Conservation (phyloP, 2,888 invertebrate species). For the Molorchus minor region DNA sequence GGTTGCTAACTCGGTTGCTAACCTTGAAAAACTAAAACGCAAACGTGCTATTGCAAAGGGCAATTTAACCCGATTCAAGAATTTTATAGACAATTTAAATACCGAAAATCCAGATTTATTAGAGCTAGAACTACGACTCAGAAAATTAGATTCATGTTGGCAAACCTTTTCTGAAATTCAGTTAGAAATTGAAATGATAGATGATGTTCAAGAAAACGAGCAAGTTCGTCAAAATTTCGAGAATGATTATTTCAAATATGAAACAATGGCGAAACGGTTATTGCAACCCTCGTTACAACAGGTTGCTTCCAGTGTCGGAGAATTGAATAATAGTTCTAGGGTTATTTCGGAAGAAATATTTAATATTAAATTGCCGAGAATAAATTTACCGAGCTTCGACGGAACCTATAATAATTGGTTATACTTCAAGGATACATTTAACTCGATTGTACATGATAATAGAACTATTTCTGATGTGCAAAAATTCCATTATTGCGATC, state of each 20-base stretch:
- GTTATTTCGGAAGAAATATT: not conserved
- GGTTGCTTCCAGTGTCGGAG: not conserved
- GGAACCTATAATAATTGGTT: not conserved
- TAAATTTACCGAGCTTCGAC: not conserved
- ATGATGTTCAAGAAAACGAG: no score
- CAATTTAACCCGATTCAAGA: not conserved
- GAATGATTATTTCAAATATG: no score
- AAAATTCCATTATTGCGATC: constrained; percentile 15
- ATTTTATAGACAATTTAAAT: constrained; percentile 1
- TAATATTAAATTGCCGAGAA: not conserved
- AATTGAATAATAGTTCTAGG: not conserved
- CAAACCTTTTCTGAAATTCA: not conserved
- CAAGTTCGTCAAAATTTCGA: no score
- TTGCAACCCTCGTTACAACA: no score
- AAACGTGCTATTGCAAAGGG: not conserved
- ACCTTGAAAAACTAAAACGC: not conserved
- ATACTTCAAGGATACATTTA: not conserved
- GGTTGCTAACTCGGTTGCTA: no score
- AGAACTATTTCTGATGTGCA: not conserved
- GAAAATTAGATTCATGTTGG: not conserved
- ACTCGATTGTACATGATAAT: not conserved
- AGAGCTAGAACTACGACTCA: not conserved
- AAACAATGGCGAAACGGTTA: no score
- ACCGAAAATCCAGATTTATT: not conserved
- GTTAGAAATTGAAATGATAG: not conserved